Base-by-base conservation (phyloP, 2,888 invertebrate genomes). In the Perithous albicinctus region DNA sequence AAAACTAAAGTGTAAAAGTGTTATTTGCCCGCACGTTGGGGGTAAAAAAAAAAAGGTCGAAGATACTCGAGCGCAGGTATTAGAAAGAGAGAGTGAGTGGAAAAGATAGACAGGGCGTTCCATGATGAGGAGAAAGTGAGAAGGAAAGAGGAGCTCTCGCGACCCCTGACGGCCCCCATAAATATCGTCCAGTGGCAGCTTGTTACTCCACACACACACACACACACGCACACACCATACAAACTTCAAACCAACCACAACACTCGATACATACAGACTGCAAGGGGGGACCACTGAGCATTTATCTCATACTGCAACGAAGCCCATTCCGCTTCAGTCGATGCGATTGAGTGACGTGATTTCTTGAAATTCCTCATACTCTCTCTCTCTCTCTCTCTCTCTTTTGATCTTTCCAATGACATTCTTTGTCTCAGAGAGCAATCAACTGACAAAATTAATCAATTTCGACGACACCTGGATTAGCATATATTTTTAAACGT, bases 171-270 rank as follows among this genome's bases (percentile, higher is more conserved):
- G 90, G 87, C 89, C 89, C 90, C 89, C 90, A 91, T 92, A 92
- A 92, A 92, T 91, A 91, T 92, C 87, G 88, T 84, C 86, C 86
- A 86, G 87, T 91, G 92, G 90, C 92, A 91, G 92, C 91, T 92
- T 90, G 92, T 92, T 92, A 92, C 91, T 88, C 89, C 86, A 79
- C 83, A n/a, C n/a, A n/a, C n/a, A n/a, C n/a, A n/a, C n/a, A n/a
- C n/a, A n/a, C n/a, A n/a, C n/a, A n/a, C n/a, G n/a, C n/a, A n/a
- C n/a, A 87, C 88, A 86, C 88, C 87, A 87, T 87, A 86, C 89
- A 82, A 88, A 89, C 90, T 89, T 90, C 88, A 87, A 90, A 89
- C 89, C 89, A 86, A 91, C 89, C 90, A 87, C 90, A 88, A 90
- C 29, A 29, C 29, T 29, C 29, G 5, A 29, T 29, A 29, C 29